Percentiles rank a stretch among this genome's conserved stretches.
Evolutionary conservation across 2,888 invertebrate species (phyloP).

Genomic region (Sceliomorpha sp.): DNA sequence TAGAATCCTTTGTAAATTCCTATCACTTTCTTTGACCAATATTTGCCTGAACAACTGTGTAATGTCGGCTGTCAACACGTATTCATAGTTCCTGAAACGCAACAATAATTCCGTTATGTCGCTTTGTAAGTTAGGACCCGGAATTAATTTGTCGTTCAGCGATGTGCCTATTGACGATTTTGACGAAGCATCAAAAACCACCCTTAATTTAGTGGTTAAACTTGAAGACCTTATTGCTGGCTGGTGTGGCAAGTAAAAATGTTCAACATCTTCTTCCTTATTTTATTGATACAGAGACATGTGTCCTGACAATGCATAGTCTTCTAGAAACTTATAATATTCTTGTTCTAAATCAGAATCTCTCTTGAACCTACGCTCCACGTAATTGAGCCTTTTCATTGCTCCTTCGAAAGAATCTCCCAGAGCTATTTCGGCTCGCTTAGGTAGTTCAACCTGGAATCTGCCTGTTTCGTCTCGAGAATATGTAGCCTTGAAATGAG

Average conservation of each 20-base stretch:
- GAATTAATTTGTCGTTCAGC: slow-evolving; percentile 5
- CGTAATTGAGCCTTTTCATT: slow-evolving; percentile 7
- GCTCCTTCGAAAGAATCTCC: slow-evolving; percentile 25
- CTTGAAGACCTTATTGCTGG: background rate
- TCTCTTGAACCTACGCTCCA: background rate
- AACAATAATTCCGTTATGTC: slow-evolving; percentile 1
- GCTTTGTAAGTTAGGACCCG: slow-evolving; percentile 1
- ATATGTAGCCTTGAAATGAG: slow-evolving; percentile 1
- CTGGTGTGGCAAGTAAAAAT: background rate
- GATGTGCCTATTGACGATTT: slow-evolving; percentile 5
- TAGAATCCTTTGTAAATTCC: background rate
- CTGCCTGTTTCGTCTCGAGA: background rate
- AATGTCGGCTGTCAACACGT: slow-evolving; percentile 3
- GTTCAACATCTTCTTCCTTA: background rate
- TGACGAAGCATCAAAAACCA: slow-evolving; percentile 7
- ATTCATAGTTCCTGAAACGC: no score
- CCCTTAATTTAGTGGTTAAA: slow-evolving; percentile 1
- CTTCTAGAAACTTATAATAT: slow-evolving; percentile 26
- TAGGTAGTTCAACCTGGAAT: slow-evolving; percentile 3
- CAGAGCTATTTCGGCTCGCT: background rate
- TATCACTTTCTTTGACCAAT: slow-evolving; percentile 1
- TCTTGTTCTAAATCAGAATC: slow-evolving; percentile 3
- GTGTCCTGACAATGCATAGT: background rate
- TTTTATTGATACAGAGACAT: background rate
- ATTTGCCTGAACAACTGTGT: slow-evolving; percentile 1